Conservation (phyloP, 1,140 invertebrate species). For the Acarapis woodi region DNA sequence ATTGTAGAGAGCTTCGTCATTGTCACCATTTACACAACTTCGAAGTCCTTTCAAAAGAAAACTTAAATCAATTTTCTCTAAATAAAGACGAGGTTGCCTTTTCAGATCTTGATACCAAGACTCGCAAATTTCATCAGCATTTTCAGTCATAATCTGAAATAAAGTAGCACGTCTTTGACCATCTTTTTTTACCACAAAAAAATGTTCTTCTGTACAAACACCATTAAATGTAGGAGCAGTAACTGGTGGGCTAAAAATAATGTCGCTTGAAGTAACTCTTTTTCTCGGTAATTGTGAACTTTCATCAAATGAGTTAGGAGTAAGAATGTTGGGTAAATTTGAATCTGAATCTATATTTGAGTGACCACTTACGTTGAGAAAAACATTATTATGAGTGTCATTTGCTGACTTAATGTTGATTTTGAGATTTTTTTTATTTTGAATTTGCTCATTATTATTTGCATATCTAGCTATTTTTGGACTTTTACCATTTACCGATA, state of each 20-base stretch:
- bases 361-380: not conserved
- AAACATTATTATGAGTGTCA: not conserved
- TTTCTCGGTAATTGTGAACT: not conserved
- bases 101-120: slow-evolving; percentile 10
- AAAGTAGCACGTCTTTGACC: slow-evolving; percentile 73
- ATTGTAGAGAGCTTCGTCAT: slow-evolving; percentile 16
- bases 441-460: not conserved
- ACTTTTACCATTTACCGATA: not conserved
- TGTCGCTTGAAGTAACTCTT: slow-evolving; percentile 1
- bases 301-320: not conserved
- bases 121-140: slow-evolving; percentile 26
- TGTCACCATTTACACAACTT: slow-evolving; percentile 50
- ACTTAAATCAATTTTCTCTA: slow-evolving; percentile 25
- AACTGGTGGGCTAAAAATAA: slow-evolving; percentile 13
- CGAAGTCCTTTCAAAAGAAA: slow-evolving; percentile 42
- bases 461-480: not conserved
- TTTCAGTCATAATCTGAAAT: slow-evolving; percentile 56
- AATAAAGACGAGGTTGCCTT: slow-evolving; percentile 1
- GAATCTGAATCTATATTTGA: not conserved
- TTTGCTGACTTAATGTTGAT: not conserved
- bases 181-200: slow-evolving; percentile 87
- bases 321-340: not conserved
- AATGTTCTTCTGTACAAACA: slow-evolving; percentile 31
- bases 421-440: not conserved
- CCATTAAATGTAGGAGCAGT: slow-evolving; percentile 11